Percentiles rank a stretch among this genome's conserved stretches.
Evolutionary conservation across 64 coral and sea anemone species (phyloP).

Genomic region (Montipora sp.): DNA sequence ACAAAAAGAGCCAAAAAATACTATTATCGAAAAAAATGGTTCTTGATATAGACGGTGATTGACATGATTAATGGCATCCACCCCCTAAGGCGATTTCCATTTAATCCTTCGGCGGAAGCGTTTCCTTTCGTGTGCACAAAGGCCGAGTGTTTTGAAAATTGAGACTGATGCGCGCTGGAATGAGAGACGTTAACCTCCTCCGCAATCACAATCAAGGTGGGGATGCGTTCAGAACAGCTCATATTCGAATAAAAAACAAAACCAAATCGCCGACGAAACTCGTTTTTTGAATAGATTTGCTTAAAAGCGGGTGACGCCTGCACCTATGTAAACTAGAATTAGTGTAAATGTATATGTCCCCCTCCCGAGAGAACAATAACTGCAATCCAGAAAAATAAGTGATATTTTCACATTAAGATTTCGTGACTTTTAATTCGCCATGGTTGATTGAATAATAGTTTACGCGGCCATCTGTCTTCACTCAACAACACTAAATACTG

Average conservation of each 20-base stretch:
- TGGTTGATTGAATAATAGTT: neutral
- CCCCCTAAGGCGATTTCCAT: neutral
- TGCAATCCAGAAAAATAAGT: neutral
- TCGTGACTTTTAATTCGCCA: conserved; percentile 32
- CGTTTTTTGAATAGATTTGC: neutral
- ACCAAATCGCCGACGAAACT: neutral
- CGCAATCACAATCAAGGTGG: neutral
- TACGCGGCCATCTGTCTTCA: conserved; percentile 6
- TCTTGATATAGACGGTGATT: neutral
- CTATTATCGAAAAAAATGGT: too few species aligned
- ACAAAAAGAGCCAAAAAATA: too few species aligned
- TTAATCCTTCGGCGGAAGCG: neutral
- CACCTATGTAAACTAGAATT: neutral
- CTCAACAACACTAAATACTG: neutral
- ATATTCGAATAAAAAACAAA: neutral
- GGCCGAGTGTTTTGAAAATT: neutral
- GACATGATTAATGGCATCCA: neutral
- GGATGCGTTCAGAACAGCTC: neutral
- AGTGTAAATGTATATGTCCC: neutral
- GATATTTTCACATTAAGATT: conserved; percentile 3
- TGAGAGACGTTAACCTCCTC: too few species aligned
- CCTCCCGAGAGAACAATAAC: neutral
- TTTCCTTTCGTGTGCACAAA: conserved; percentile 17
- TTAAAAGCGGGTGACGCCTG: neutral
- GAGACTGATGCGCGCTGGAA: neutral